Evolutionary conservation across 2,888 invertebrate species (phyloP), one percentile per base, ranked within the genome.

Genomic region (Malthinus seriepunctatus): DNA sequence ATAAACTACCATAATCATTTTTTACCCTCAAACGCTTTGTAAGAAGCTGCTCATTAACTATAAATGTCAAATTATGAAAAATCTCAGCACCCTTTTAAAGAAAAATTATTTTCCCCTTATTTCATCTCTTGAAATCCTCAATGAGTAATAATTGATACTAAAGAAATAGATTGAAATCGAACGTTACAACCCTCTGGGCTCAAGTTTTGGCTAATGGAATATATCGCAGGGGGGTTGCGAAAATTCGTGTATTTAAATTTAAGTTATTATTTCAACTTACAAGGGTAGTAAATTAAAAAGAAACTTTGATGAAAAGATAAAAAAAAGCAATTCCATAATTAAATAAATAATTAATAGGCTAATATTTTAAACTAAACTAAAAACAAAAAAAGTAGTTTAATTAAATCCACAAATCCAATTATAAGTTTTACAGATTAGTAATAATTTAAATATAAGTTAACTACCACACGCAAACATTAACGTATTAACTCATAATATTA

Each of bases 1-100:
- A 46, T 46, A 46, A 42, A 42, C 39, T 42, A 42, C 39, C 39
- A 42, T 42, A 42, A 42, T 42, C 39, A 42, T 42, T 42, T 42
- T 42, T 42, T 15, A 42, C 39, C 39, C 39, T 42, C 39, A 42
- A 15, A 42, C 39, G 23, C 39, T 23, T 42, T 23, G 39, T 23
- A 42, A 42, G 39, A 42, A 23, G 23, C 23, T 23, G 39, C 15
- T 42, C 39, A 42, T 42, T 42, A 42, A 42, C 39, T 15, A 14
- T 23, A 39, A 39, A 39, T n/a, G 39, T 15, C 15, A 39, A 39
- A 14, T 39, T 12, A 39, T 15, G 23, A 23, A 23, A 23, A 23
- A 23, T 23, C 23, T 23, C 23, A 5, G 23, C 23, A 23, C 23
- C 23, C 23, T 23, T 23, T 23, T 23, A 5, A 23, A 23, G 23